Evolutionary conservation across 2,797 vertebrate genomes (phyloP).

Genomic region (Bovichtus variegatus): DNA sequence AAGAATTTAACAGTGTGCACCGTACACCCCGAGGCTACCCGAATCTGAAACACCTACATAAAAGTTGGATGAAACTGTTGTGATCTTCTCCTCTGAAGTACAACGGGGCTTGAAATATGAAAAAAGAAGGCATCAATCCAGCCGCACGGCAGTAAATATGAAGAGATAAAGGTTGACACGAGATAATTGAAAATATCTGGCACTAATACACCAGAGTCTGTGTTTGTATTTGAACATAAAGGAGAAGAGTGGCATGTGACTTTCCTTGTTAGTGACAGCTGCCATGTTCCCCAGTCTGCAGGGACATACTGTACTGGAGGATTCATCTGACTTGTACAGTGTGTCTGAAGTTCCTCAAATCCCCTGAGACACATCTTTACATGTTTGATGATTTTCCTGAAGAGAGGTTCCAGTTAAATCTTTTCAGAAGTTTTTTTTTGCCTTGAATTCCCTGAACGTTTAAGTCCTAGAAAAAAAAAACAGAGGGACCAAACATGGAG

Average conservation of each 20-base stretch:
- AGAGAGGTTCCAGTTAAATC: constrained; percentile 64
- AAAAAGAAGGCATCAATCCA: constrained; percentile 74
- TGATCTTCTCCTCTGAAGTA: constrained; percentile 81
- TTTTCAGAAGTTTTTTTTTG: constrained; percentile 72
- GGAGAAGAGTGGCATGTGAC: constrained; percentile 78
- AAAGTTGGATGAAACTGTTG: constrained; percentile 86
- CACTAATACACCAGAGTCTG: constrained; percentile 73
- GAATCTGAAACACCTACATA: constrained; percentile 82
- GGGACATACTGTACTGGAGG: constrained; percentile 68
- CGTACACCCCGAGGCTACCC: constrained; percentile 77
- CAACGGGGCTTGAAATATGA: constrained; percentile 72
- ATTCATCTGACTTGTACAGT: constrained; percentile 75
- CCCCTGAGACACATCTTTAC: constrained; percentile 74
- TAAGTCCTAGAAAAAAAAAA: constrained; percentile 59
- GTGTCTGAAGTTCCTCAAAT: constrained; percentile 77
- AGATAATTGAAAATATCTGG: constrained; percentile 85
- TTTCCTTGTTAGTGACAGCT: constrained; percentile 87
- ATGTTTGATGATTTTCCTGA: constrained; percentile 80
- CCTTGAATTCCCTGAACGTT: constrained; percentile 69
- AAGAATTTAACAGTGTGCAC: constrained; percentile 81
- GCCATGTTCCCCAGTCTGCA: constrained; percentile 83
- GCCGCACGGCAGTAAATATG: constrained; percentile 66
- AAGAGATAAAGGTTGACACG: constrained; percentile 81
- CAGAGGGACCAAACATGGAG: constrained; percentile 39
- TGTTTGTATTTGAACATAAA: constrained; percentile 84